Conservation (phyloP, 2,113 vertebrate species). For the Smithornis capensis region DNA sequence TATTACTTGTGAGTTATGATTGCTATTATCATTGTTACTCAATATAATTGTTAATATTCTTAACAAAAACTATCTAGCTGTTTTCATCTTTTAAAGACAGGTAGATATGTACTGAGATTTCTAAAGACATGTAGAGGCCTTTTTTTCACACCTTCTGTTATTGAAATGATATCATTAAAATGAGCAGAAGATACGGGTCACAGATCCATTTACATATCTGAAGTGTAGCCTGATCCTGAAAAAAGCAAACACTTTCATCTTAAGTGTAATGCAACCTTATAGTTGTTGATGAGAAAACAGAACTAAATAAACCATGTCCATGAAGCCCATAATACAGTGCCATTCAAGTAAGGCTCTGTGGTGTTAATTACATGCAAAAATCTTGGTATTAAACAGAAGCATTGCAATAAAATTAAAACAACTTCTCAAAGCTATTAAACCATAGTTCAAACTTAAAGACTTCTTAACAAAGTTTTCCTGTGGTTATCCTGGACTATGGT, state of each 20-base stretch:
- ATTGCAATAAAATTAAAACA: neutral
- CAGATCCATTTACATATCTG: neutral
- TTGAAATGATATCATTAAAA: constrained; percentile 15
- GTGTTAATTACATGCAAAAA: neutral
- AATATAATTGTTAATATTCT: neutral
- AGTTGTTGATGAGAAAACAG: neutral
- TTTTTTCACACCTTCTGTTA: neutral
- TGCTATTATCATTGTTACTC: neutral
- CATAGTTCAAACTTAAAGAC: neutral
- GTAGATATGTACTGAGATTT: neutral
- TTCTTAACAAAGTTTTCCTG: neutral
- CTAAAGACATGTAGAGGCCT: neutral
- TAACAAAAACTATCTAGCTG: neutral
- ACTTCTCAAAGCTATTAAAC: neutral
- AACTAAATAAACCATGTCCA: neutral
- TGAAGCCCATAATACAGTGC: neutral
- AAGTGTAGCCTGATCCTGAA: neutral
- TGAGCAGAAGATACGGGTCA: neutral
- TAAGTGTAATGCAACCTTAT: neutral
- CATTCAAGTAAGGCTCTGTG: neutral
- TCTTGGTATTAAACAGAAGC: neutral
- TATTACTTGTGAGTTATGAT: neutral
- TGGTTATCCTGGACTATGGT: neutral
- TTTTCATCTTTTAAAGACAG: neutral
- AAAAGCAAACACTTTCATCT: neutral